Conservation (phyloP, 2,888 invertebrate genomes). For the Cenopis cana region DNA sequence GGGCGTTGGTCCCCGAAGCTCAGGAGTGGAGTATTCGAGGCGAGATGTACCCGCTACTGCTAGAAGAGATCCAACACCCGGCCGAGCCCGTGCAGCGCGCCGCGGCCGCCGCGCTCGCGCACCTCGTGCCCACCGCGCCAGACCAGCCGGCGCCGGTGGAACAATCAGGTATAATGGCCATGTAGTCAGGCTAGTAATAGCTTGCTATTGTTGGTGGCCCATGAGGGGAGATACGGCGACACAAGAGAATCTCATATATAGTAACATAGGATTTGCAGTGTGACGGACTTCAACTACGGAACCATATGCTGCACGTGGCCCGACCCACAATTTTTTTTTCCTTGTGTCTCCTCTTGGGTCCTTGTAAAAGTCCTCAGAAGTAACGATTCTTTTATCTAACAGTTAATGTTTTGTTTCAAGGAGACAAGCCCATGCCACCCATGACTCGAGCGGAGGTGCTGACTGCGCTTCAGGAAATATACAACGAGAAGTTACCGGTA, state of each 20-base stretch:
- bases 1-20: constrained; percentile 66
- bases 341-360: too few relatives aligned
- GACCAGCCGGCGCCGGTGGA: constrained; percentile 39
- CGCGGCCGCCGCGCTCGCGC: constrained; percentile 91
- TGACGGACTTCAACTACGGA: too few relatives aligned
- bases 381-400: too few relatives aligned
- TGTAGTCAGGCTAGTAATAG: too few relatives aligned
- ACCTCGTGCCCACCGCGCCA: constrained; percentile 82
- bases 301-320: too few relatives aligned
- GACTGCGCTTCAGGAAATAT: constrained; percentile 88
- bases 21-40: constrained; percentile 62
- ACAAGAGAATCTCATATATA: too few relatives aligned
- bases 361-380: too few relatives aligned
- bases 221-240: background rate
- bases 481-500: constrained; percentile 90
- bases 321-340: too few relatives aligned
- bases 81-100: constrained; percentile 93
- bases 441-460: constrained; percentile 73
- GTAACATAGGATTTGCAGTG: too few relatives aligned
- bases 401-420: background rate
- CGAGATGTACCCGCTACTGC: constrained; percentile 83
- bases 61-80: constrained; percentile 91
- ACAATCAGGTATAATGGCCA: background rate
- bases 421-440: constrained; percentile 47
- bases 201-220: background rate